These are phyloP conservation scores for Hemitrygon akajei DNA, from an alignment of 2,797 vertebrate genomes.

Conservation along the genomic window DNA sequence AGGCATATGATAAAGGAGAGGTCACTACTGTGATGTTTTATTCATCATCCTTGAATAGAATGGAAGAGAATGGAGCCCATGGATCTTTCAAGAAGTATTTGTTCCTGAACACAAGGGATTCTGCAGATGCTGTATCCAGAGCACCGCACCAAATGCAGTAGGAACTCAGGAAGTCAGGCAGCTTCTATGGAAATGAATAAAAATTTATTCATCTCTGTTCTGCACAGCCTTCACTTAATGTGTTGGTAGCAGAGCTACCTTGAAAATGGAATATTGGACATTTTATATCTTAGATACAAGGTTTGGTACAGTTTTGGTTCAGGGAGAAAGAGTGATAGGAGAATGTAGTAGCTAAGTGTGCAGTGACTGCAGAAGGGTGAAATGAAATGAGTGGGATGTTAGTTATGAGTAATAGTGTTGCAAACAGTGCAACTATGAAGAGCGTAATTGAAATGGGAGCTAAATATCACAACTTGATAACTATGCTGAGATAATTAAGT, in stretches of 20 bases:
- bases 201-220: neutral
- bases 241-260: neutral
- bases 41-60: too few species aligned
- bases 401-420: neutral
- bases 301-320: neutral
- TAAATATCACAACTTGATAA: neutral
- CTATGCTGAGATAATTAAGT: neutral
- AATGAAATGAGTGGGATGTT: neutral
- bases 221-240: neutral
- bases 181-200: too few species aligned
- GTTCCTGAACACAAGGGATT: too few species aligned
- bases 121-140: too few species aligned
- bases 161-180: too few species aligned
- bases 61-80: too few species aligned
- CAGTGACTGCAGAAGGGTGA: neutral
- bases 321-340: neutral
- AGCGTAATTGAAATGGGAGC: neutral
- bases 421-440: neutral
- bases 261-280: neutral
- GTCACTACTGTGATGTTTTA: too few species aligned
- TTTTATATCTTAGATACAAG: neutral
- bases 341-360: neutral
- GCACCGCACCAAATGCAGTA: too few species aligned
- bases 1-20: neutral
- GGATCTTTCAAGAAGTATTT: too few species aligned